phyloP scores from a whole-genome alignment of 2,888 invertebrate genomes.

The Drosophila subsilvestris region DNA sequence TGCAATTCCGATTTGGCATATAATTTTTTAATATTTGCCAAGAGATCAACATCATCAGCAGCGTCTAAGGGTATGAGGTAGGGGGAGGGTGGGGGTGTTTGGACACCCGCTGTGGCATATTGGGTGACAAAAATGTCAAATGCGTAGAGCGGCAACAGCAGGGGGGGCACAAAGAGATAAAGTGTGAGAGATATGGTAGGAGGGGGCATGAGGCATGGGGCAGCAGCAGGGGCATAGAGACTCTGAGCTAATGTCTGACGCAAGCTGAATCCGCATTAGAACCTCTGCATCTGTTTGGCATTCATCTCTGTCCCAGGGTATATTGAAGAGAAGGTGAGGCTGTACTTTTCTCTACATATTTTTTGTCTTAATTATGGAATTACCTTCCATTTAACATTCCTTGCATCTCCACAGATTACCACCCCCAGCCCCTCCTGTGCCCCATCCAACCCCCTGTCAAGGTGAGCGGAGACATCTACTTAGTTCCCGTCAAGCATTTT shows the following conservation, averaged over 20 bases:
- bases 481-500: constrained; percentile 73
- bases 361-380: background rate
- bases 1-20: constrained; percentile 81
- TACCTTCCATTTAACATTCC: background rate
- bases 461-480: constrained; percentile 54
- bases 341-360: no score
- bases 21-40: constrained; percentile 73
- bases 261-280: constrained; percentile 45
- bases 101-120: constrained; percentile 69
- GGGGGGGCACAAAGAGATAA: background rate
- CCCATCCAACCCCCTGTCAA: constrained; percentile 31
- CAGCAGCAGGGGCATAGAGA: background rate
- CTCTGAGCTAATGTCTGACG: constrained; percentile 55
- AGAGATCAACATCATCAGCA: background rate
- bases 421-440: background rate
- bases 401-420: background rate
- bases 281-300: constrained; percentile 1
- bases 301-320: background rate
- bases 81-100: constrained; percentile 10
- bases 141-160: constrained; percentile 51
- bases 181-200: background rate
- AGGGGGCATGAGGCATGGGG: background rate
- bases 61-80: background rate
- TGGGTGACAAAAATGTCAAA: constrained; percentile 81
- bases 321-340: background rate